Conservation (phyloP, 2,888 invertebrate genomes). For the Caenorhabditis sp. region DNA sequence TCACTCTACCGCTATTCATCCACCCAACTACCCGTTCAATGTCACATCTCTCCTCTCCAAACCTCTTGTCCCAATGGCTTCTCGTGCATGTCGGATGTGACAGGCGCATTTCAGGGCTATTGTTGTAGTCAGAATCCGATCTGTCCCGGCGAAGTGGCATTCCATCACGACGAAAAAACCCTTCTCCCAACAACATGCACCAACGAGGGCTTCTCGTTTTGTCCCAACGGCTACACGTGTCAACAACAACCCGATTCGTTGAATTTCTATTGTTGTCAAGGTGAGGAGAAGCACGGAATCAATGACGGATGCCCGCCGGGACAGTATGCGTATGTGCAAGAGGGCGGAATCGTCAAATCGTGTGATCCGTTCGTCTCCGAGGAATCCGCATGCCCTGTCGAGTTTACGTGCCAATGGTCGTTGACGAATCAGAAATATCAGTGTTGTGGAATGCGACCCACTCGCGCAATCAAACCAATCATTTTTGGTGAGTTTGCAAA, state of each 20-base stretch:
- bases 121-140: conserved; percentile 55
- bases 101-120: conserved; percentile 52
- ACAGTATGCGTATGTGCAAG: conserved; percentile 50
- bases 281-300: conserved; percentile 42
- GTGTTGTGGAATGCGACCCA: conserved; percentile 52
- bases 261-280: conserved; percentile 49
- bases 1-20: conserved; percentile 50
- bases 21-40: conserved; percentile 51
- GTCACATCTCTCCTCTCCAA: conserved; percentile 42
- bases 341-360: conserved; percentile 41
- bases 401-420: conserved; percentile 54
- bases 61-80: conserved; percentile 48
- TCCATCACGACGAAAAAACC: conserved; percentile 54
- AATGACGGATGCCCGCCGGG: conserved; percentile 57
- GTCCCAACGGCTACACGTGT: conserved; percentile 54
- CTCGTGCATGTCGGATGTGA: conserved; percentile 51
- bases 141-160: conserved; percentile 50
- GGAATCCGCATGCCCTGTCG: conserved; percentile 34
- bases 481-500: conserved; percentile 5
- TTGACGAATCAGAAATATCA: conserved; percentile 52
- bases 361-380: conserved; percentile 49
- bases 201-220: conserved; percentile 54
- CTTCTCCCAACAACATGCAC: conserved; percentile 52
- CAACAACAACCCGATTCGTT: conserved; percentile 50
- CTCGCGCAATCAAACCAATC: conserved; percentile 37